Conservation (phyloP, 2,888 invertebrate species). For the Apotomis turbidana region DNA sequence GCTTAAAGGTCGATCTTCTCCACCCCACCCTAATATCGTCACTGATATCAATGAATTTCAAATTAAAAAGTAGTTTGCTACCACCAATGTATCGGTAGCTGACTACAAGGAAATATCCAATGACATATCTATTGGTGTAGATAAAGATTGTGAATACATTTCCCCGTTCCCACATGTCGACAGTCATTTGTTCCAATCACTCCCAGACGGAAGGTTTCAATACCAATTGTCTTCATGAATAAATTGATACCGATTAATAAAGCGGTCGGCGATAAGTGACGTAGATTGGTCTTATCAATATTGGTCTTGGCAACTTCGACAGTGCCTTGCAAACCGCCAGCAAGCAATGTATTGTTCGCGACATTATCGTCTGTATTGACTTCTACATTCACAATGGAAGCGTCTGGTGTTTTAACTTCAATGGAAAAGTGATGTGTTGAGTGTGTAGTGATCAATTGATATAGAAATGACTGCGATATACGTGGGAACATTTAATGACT, state of each 20-base stretch:
- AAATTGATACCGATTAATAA: conserved; percentile 81
- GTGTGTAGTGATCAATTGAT: conserved; percentile 61
- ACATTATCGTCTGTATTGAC: conserved; percentile 42
- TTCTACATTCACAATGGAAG: conserved; percentile 7
- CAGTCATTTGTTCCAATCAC: conserved; percentile 32
- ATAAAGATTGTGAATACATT: neutral
- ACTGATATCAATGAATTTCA: too few relatives aligned
- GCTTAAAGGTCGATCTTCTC: too few relatives aligned
- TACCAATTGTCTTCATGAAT: conserved; percentile 73
- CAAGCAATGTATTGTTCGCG: conserved; percentile 59
- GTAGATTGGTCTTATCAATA: conserved; percentile 73
- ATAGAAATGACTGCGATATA: conserved; percentile 69
- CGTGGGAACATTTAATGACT: conserved; percentile 62
- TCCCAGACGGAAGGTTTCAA: conserved; percentile 35
- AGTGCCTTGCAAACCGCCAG: conserved; percentile 66
- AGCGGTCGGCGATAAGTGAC: conserved; percentile 73
- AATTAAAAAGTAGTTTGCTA: too few relatives aligned
- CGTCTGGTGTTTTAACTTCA: too few relatives aligned
- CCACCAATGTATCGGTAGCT: too few relatives aligned
- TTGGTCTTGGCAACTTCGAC: conserved; percentile 68
- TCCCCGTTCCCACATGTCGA: conserved; percentile 27
- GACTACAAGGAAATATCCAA: conserved; percentile 5
- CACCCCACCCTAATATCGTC: too few relatives aligned
- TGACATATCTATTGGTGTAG: conserved; percentile 12
- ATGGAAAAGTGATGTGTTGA: conserved; percentile 31